Base-by-base conservation (phyloP, 1,140 invertebrate species). In the Teleopsis dalmanni region DNA sequence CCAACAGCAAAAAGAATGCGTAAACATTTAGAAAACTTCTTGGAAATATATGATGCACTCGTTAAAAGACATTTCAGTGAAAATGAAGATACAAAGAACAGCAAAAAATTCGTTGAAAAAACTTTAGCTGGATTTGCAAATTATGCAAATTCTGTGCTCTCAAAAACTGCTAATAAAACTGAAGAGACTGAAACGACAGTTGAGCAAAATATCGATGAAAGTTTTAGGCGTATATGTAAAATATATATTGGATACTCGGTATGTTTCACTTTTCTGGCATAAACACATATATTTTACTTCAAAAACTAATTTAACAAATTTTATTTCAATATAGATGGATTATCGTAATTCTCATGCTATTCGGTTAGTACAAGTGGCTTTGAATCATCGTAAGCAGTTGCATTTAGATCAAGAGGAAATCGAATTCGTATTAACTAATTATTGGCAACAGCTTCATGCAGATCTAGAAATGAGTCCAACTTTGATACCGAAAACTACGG, bases 181-280 rank as follows among this genome's bases (percentile, higher is more conserved):
- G 18, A 22, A 8, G 14, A 35, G 0, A 21, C 27, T 3, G 22
- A 41, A 31, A 29, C 11, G 3, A 31, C 10, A 2, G 36, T 21
- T 8, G 26, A 26, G 4, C 19, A 21, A 18, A 37, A 36, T 44
- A 56, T 68, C 3, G 59, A 65, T 48, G 65, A 69, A 11, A 53
- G 56, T 19, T 62, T 68, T 48, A 49, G 65, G 0, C 59, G 60
- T 16, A 60, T 69, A 1, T 60, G 60, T 47, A 69, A 69, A 41
- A 68, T 69, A 27, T 69, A 68, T 38, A 65, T 69, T 38, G 65
- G 65, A 19, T 51, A 68, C 33, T 69, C 65, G 41, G 64, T 67
- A 37, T 42, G 57, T 25, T 29, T 21, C 22, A 41, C 16, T 6
- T 41, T 21, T 29, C 13, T 29, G 27, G 27, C 13, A 38, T 16